Evolutionary conservation across 2,113 vertebrate species (phyloP).

Genomic region (Ahaetulla prasina): DNA sequence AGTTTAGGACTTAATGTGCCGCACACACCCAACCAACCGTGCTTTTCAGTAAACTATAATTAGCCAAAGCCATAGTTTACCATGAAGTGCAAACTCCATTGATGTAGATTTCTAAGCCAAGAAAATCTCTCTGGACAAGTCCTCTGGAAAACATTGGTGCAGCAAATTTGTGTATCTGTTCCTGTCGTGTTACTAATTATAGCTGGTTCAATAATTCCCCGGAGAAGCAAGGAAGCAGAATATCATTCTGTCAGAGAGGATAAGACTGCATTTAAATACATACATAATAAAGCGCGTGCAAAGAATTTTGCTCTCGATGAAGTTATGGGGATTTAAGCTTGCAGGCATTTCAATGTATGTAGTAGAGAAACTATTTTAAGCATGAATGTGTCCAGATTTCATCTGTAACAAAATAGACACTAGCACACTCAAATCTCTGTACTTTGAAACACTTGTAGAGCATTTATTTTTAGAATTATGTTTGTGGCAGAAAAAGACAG

Average conservation of each 20-base stretch:
- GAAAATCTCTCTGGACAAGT: not conserved
- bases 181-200: constrained; percentile 20
- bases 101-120: not conserved
- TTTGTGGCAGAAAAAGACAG: not conserved
- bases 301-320: not conserved
- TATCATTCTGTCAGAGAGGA: constrained; percentile 14
- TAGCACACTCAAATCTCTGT: not conserved
- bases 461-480: not conserved
- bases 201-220: not conserved
- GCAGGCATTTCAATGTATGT: not conserved
- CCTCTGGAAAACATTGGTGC: constrained; percentile 9
- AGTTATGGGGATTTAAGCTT: not conserved
- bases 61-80: not conserved
- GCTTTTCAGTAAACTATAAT: not conserved
- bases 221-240: constrained; percentile 7
- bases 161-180: not conserved
- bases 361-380: not conserved
- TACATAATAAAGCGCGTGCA: constrained; percentile 1
- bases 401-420: not conserved
- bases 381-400: constrained; percentile 4
- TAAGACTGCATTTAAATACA: constrained; percentile 6
- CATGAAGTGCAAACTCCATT: not conserved
- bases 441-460: not conserved
- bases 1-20: not conserved
- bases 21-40: not conserved